Evolutionary conservation across 2,888 invertebrate species (phyloP).

Genomic region (Ditula angustiorana): DNA sequence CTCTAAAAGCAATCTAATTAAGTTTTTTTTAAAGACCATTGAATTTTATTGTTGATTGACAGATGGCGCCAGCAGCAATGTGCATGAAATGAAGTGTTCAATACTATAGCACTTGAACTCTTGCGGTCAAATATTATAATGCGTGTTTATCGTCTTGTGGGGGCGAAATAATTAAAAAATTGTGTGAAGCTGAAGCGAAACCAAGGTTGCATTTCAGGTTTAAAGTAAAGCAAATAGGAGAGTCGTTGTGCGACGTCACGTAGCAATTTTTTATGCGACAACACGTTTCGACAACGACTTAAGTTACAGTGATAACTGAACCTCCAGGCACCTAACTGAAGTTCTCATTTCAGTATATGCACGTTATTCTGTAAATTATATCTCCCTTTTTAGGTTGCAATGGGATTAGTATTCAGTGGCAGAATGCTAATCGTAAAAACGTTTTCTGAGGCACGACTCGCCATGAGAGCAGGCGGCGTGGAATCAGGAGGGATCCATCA

Average conservation of each 20-base stretch:
- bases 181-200: constrained; percentile 40
- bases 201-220: constrained; percentile 16
- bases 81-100: constrained; percentile 70
- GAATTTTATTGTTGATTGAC: constrained; percentile 81
- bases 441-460: constrained; percentile 60
- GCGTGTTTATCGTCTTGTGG: constrained; percentile 33
- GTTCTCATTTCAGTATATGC: neutral
- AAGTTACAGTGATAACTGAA: constrained; percentile 23
- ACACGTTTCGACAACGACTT: constrained; percentile 51
- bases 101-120: constrained; percentile 44
- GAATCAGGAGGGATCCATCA: constrained; percentile 81
- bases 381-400: constrained; percentile 31
- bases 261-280: constrained; percentile 53
- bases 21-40: constrained; percentile 76
- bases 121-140: constrained; percentile 52
- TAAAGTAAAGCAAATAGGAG: constrained; percentile 44
- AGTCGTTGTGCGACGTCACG: constrained; percentile 53
- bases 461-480: constrained; percentile 52
- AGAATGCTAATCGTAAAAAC: constrained; percentile 60
- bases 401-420: constrained; percentile 39
- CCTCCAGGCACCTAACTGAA: neutral
- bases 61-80: constrained; percentile 82
- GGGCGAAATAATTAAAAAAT: constrained; percentile 34
- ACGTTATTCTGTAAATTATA: constrained; percentile 12
- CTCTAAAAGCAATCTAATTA: constrained; percentile 83